Evolutionary conservation across 1,140 invertebrate species (phyloP).

Genomic region (Stenopsyche tienmushanensis): DNA sequence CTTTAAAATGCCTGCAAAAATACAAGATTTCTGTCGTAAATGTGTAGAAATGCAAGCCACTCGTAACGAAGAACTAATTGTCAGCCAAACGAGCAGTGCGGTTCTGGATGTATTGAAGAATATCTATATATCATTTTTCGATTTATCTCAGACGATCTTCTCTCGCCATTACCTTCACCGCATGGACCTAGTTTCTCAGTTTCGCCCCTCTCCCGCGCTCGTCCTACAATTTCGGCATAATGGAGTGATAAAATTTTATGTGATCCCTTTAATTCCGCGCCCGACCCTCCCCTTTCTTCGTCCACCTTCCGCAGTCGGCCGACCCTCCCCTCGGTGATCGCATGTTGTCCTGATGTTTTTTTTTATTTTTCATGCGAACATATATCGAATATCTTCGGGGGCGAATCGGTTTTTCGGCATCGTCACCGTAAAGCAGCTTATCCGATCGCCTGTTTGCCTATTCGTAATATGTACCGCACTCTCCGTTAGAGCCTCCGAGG

Average conservation of each 20-base stretch:
- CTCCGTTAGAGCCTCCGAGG: slow-evolving; percentile 3
- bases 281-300: not conserved
- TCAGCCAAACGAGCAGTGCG: no score
- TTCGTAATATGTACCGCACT: slow-evolving; percentile 2
- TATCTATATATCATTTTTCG: no score
- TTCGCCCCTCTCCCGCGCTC: not conserved
- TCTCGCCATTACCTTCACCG: not conserved
- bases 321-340: not conserved
- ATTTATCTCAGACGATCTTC: not conserved
- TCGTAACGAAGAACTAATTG: no score
- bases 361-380: no score
- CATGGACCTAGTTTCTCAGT: not conserved
- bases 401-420: not conserved
- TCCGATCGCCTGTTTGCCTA: slow-evolving; percentile 20
- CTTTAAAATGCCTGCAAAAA: no score
- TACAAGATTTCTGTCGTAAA: no score
- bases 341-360: not conserved
- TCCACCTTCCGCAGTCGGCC: not conserved
- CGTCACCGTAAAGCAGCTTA: slow-evolving; percentile 1
- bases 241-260: slow-evolving; percentile 33
- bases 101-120: no score
- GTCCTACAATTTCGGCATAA: slow-evolving; percentile 25
- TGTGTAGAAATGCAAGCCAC: no score
- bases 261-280: slow-evolving; percentile 19
- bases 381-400: no score